A percentile compares a stretch with the other conserved stretches of the same genome.
Evolutionary conservation across 2,797 vertebrate species (phyloP).

Genomic region (Euphonia xanthogaster): DNA sequence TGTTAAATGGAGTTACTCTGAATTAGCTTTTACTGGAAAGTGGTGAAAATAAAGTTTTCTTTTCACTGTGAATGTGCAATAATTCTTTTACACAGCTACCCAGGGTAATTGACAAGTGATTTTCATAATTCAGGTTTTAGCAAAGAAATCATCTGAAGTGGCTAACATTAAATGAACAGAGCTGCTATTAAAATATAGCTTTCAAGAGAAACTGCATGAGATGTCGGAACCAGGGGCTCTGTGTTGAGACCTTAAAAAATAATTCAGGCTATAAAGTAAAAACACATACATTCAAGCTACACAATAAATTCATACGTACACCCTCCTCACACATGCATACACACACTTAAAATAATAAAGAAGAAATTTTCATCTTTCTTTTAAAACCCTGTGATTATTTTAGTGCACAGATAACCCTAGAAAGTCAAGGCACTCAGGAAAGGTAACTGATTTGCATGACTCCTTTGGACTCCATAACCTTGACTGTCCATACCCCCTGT

Average conservation of each 20-base stretch:
- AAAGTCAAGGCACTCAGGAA: slow-evolving; percentile 17
- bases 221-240: slow-evolving; percentile 38
- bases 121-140: slow-evolving; percentile 81
- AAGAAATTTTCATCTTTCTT: background rate
- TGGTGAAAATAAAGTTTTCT: slow-evolving; percentile 84
- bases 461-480: slow-evolving; percentile 33
- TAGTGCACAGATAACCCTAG: slow-evolving; percentile 33
- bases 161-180: slow-evolving; percentile 53
- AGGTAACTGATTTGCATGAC: slow-evolving; percentile 6
- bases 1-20: slow-evolving; percentile 86
- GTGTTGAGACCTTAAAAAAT: slow-evolving; percentile 55
- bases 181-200: slow-evolving; percentile 53
- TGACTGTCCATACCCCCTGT: slow-evolving; percentile 39
- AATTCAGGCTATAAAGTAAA: slow-evolving; percentile 45
- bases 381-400: slow-evolving; percentile 58
- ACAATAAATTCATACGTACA: slow-evolving; percentile 52
- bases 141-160: slow-evolving; percentile 71
- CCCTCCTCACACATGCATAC: background rate
- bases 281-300: slow-evolving; percentile 6
- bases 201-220: slow-evolving; percentile 36
- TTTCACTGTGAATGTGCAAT: slow-evolving; percentile 77
- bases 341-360: background rate
- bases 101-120: slow-evolving; percentile 77
- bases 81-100: slow-evolving; percentile 81
- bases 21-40: slow-evolving; percentile 86